Percentiles rank a stretch among this genome's conserved stretches.
phyloP scores from a whole-genome alignment of 2,888 invertebrate genomes.

The Conchocele bisecta region DNA sequence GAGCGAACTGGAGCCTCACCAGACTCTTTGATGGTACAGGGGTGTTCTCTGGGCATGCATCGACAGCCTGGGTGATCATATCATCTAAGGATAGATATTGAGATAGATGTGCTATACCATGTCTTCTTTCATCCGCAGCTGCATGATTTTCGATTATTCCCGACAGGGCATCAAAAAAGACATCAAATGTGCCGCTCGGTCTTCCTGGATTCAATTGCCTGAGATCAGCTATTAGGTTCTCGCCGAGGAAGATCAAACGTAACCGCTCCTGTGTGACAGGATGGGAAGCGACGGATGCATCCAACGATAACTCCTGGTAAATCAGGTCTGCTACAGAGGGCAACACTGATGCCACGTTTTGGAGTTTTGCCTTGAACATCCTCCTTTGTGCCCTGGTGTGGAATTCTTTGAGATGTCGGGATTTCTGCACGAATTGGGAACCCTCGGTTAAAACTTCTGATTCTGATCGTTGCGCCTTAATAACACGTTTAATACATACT shows the following conservation, averaged over 20 bases:
- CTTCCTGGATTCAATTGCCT: constrained; percentile 43
- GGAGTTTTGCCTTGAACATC: constrained; percentile 24
- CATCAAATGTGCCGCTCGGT: constrained; percentile 34
- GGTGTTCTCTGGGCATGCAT: constrained; percentile 41
- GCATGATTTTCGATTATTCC: constrained; percentile 21
- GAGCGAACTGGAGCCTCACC: constrained; percentile 53
- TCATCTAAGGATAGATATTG: constrained; percentile 40
- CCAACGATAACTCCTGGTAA: constrained; percentile 41
- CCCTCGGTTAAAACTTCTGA: constrained; percentile 27
- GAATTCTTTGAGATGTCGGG: constrained; percentile 30
- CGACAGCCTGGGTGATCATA: constrained; percentile 32
- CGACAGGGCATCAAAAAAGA: constrained; percentile 30
- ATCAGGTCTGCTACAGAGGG: constrained; percentile 37
- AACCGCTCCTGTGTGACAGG: constrained; percentile 43
- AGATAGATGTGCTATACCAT: constrained; percentile 30
- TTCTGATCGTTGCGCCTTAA: background rate
- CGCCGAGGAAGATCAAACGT: constrained; percentile 37
- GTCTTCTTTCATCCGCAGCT: constrained; percentile 48
- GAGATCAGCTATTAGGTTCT: constrained; percentile 32
- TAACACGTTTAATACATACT: background rate
- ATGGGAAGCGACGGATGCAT: constrained; percentile 26
- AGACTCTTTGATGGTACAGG: constrained; percentile 49
- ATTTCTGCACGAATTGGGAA: constrained; percentile 18
- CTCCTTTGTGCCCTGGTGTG: constrained; percentile 43
- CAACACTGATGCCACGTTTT: constrained; percentile 19